Conservation (phyloP, 2,113 vertebrate genomes). For the Hemiscyllium ocellatum region DNA sequence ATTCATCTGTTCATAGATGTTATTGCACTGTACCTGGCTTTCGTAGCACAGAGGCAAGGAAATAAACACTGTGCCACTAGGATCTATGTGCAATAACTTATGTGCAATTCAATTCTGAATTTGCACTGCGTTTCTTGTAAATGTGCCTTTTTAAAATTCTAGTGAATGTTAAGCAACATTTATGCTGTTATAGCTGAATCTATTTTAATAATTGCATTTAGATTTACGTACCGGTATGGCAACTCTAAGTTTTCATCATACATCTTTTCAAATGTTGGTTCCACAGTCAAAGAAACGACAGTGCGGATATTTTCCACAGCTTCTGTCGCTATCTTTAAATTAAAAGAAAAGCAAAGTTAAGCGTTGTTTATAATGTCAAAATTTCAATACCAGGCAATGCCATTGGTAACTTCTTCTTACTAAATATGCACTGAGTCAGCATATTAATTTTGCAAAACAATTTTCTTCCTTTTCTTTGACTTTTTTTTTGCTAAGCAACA, state of each 20-base stretch:
- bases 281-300: constrained; percentile 47
- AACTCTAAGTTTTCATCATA: constrained; percentile 45
- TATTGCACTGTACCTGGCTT: too few species aligned
- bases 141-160: background rate
- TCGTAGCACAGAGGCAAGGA: too few species aligned
- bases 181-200: background rate
- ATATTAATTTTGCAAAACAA: background rate
- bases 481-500: background rate
- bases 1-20: too few species aligned
- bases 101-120: background rate
- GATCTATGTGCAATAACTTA: too few species aligned
- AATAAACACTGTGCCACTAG: too few species aligned
- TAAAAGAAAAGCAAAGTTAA: constrained; percentile 38
- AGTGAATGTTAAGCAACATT: background rate
- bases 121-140: background rate
- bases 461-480: background rate
- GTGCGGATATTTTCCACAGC: constrained; percentile 48
- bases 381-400: background rate
- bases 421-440: background rate
- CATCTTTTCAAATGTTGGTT: constrained; percentile 45
- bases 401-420: background rate
- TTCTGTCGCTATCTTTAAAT: constrained; percentile 47
- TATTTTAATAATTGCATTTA: background rate
- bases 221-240: constrained; percentile 43
- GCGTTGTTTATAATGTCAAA: background rate